Percentiles rank a stretch among this genome's conserved stretches.
phyloP scores from a whole-genome alignment of 2,113 vertebrate species.

The Saccopteryx leptura region DNA sequence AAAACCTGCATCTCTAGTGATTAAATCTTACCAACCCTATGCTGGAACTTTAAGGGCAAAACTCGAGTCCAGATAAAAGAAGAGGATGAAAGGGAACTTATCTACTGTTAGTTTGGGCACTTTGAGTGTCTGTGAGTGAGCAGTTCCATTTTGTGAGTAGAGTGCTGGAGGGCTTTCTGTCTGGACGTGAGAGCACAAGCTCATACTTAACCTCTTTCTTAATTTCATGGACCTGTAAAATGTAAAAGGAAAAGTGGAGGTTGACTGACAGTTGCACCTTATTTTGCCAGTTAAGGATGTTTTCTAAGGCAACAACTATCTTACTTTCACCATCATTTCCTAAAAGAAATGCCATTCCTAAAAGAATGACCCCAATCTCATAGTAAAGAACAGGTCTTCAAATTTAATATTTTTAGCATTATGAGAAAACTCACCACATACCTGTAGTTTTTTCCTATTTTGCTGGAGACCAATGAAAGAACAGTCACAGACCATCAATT shows the following conservation, averaged over 20 bases:
- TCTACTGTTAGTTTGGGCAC: background rate
- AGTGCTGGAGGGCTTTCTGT: background rate
- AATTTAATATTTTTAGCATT: background rate
- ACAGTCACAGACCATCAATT: background rate
- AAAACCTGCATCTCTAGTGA: background rate
- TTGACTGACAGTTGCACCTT: background rate
- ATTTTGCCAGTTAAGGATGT: background rate
- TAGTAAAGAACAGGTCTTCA: background rate
- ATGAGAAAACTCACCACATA: background rate
- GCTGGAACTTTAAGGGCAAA: background rate
- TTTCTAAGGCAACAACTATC: slow-evolving; percentile 1
- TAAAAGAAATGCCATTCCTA: slow-evolving; percentile 9
- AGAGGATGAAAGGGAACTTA: background rate
- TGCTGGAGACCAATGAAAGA: background rate
- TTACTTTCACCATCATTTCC: slow-evolving; percentile 28
- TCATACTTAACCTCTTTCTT: background rate
- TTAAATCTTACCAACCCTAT: background rate
- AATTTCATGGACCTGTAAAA: slow-evolving; percentile 13
- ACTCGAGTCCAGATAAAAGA: background rate
- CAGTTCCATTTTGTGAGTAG: background rate
- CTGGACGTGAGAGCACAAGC: background rate
- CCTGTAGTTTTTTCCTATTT: background rate
- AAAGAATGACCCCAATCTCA: background rate
- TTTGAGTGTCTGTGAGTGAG: background rate
- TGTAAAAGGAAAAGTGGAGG: background rate